Base-by-base conservation (phyloP, 2,113 vertebrate species). In the Chamaetylas fuelleborni region DNA sequence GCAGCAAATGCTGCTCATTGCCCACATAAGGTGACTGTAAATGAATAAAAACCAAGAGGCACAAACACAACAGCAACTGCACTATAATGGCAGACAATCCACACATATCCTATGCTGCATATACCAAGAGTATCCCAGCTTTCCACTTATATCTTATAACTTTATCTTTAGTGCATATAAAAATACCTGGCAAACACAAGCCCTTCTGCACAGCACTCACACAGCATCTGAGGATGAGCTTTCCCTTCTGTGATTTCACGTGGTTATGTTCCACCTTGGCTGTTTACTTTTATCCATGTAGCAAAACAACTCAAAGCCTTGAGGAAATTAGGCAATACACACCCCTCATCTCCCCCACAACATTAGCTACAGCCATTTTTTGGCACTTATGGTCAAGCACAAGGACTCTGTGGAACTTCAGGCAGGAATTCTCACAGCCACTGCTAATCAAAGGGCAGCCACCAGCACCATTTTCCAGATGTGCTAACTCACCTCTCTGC, bases 401-500 rank as follows among this genome's bases (percentile, higher is more conserved):
- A 33, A 57, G 51, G 25, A 66, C 62, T 38, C 70, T 74, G 15
- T 26, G 26, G 43, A 57, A 40, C 28, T 20, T 28, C 9, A 90
- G 51, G 48, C 28, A 94, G 54, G 82, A 91, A 89, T 25, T 61
- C 62, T 92, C 70, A 72, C 25, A 82, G 69, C 14, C 58, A 67
- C 70, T 31, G 24, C 40, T 83, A 48, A 69, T 22, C 23, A 60
- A 74, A 93, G 56, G 48, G 66, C 45, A 92, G 48, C 11, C 76
- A 36, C 24, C 10, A 4, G 45, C 83, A 83, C 7, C 31, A 7
- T 60, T 79, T 72, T 69, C 62, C 72, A 29, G 5, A 25, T 1
- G 9, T 4, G 61, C 24, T 2, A 50, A 94, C 97, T 98, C 98
- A 99, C 99, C 99, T 99, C 93, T 99, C 99, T 14, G 98, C 98